phyloP scores from a whole-genome alignment of 2,797 vertebrate genomes.

The Takifugu ocellatus region DNA sequence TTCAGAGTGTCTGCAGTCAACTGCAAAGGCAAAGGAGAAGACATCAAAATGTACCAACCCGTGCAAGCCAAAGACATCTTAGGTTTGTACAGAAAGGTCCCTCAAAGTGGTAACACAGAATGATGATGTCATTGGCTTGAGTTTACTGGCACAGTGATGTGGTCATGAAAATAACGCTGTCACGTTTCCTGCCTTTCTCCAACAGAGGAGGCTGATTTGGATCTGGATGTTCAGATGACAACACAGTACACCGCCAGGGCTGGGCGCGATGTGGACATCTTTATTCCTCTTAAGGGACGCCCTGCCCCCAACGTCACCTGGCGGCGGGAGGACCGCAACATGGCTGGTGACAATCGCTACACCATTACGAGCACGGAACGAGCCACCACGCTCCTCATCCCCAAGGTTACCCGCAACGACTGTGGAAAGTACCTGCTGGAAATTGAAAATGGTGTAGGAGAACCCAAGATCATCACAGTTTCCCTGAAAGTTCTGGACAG shows the following conservation, averaged over 20 bases:
- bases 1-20: slow-evolving; percentile 93
- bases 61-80: slow-evolving; percentile 96
- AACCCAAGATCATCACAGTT: slow-evolving; percentile 88
- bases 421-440: slow-evolving; percentile 93
- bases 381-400: slow-evolving; percentile 85
- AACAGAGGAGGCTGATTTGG: slow-evolving; percentile 95
- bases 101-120: neutral
- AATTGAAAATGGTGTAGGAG: slow-evolving; percentile 95
- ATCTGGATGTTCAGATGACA: slow-evolving; percentile 90
- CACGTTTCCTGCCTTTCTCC: slow-evolving; percentile 9
- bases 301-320: slow-evolving; percentile 90
- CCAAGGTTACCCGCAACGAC: slow-evolving; percentile 90
- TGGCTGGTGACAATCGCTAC: slow-evolving; percentile 84
- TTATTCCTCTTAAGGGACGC: slow-evolving; percentile 93
- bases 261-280: slow-evolving; percentile 87
- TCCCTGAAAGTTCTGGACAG: slow-evolving; percentile 93
- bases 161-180: neutral
- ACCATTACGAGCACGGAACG: slow-evolving; percentile 88
- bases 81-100: slow-evolving; percentile 74
- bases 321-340: slow-evolving; percentile 91
- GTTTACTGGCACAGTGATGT: neutral
- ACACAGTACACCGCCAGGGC: slow-evolving; percentile 89
- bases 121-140: neutral
- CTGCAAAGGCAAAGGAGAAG: slow-evolving; percentile 87
- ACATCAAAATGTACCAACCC: slow-evolving; percentile 91